These are phyloP conservation scores for Chymomyza procnemis DNA, from an alignment of 2,888 invertebrate genomes.

Conservation along the genomic window DNA sequence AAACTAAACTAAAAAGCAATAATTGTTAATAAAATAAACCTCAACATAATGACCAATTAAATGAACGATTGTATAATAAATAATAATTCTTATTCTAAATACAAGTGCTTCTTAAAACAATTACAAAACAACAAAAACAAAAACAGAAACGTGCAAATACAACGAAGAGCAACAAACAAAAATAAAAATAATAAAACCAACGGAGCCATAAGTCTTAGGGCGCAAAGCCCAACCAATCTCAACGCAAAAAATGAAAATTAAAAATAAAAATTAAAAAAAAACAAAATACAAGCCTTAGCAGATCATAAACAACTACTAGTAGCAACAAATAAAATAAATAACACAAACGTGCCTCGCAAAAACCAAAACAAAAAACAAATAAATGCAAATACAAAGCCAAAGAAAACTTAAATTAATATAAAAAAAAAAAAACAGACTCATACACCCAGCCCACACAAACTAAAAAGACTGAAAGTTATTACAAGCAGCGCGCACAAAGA, in stretches of 20 bases:
- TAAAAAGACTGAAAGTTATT: background rate
- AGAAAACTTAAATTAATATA: background rate
- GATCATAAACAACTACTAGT: slow-evolving; percentile 12
- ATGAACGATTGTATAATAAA: background rate
- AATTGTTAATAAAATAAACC: background rate
- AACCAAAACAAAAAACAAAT: slow-evolving; percentile 6
- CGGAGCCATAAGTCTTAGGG: slow-evolving; percentile 3
- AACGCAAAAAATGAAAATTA: too few relatives aligned
- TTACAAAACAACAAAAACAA: background rate
- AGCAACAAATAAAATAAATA: slow-evolving; percentile 24
- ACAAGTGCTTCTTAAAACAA: background rate
- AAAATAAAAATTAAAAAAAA: too few relatives aligned
- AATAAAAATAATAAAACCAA: slow-evolving; percentile 2
- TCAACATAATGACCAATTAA: background rate
- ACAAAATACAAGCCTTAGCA: slow-evolving; percentile 33
- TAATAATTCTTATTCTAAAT: background rate
- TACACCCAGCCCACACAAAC: background rate
- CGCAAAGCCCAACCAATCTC: slow-evolving; percentile 15
- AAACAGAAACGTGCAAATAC: too few relatives aligned
- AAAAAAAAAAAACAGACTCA: background rate
- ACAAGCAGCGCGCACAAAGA: background rate
- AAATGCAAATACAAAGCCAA: slow-evolving; percentile 6
- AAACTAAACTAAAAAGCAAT: background rate
- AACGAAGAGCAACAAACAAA: slow-evolving; percentile 17
- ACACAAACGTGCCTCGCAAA: slow-evolving; percentile 66